phyloP scores from a whole-genome alignment of 2,797 vertebrate genomes.

The Myotis vivesi region DNA sequence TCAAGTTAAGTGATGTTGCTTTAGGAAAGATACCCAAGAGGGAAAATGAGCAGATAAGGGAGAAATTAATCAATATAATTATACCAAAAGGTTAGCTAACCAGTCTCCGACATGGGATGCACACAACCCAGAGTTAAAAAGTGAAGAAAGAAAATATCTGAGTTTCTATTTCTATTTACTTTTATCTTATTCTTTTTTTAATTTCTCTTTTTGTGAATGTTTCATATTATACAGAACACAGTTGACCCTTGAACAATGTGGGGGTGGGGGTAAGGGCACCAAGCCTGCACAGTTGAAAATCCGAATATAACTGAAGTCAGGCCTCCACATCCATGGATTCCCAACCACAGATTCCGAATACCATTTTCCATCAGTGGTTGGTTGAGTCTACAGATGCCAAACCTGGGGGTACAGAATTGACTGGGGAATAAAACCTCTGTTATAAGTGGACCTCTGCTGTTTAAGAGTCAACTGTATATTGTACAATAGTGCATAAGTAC shows the following conservation, averaged over 20 bases:
- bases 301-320: background rate
- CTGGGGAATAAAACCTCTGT: background rate
- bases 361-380: background rate
- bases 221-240: background rate
- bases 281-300: background rate
- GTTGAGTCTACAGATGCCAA: background rate
- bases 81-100: background rate
- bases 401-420: background rate
- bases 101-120: background rate
- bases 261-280: background rate
- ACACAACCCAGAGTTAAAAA: background rate
- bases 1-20: background rate
- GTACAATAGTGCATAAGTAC: background rate
- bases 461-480: background rate
- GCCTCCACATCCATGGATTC: background rate
- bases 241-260: background rate
- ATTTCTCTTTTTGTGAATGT: background rate
- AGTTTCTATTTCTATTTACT: background rate
- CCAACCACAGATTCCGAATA: background rate
- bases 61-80: background rate
- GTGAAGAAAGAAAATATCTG: background rate
- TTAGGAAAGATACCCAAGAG: background rate
- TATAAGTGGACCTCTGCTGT: background rate
- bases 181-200: constrained; percentile 33
- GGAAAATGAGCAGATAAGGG: background rate